Base-by-base conservation (phyloP, 2,888 invertebrate genomes). In the Dicyrtomina minuta region DNA sequence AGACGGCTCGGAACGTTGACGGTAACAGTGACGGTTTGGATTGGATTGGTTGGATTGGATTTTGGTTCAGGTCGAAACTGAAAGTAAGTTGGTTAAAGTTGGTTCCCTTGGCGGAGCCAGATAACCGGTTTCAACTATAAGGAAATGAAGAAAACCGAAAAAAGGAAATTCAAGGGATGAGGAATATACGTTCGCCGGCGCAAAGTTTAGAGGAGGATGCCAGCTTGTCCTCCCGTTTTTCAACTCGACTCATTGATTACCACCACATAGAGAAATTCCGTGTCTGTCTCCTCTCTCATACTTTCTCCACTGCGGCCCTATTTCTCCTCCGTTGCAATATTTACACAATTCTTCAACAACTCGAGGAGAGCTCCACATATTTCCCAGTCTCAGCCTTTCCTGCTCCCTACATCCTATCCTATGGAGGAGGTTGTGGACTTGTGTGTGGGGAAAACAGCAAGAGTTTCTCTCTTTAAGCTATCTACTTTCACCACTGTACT, bases 111-210 rank as follows among this genome's bases (percentile, higher is more conserved):
- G 60, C 68, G 58, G 66, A 69, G 61, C 67, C 60, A 58, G 60
- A 70, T 72, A 71, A 66, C 73, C 71, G 71, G 69, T 71, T 72
- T 71, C 55, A 66, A 71, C 67, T 70, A 62, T 60, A 71, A 58
- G 70, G 68, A 73, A 71, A 73, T 73, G 73, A 73, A 70, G 71
- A 70, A 73, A 62, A 70, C 62, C 56, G 64, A 61, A 64, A 73
- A 71, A 71, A 69, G 66, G 62, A 72, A 71, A 70, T 58, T 71
- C 70, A 66, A 71, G 71, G 70, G 70, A 71, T 65, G 67, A 61
- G 68, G 67, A 67, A 70, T 27, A 67, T 58, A 66, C 22, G 26
- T 67, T 70, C 72, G 72, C 72, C 72, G 72, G 72, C 72, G 72
- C 72, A 72, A 51, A 62, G 58, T 64, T 60, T 55, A 44, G 15